These are phyloP conservation scores for Leptinotarsa juncta DNA, from an alignment of 2,888 invertebrate species.

Conservation along the genomic window DNA sequence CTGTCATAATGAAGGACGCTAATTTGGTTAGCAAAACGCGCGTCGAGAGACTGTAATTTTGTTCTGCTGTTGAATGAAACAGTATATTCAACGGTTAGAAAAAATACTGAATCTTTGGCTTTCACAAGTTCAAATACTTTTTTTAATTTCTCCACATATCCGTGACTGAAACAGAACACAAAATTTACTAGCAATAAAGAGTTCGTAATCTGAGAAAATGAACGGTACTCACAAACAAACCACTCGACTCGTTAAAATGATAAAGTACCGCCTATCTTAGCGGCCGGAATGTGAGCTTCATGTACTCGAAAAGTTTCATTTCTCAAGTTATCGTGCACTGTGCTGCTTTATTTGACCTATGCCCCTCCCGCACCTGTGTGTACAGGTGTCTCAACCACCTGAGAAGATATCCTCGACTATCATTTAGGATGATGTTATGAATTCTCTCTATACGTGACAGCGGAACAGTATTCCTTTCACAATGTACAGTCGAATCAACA, in stretches of 20 bases:
- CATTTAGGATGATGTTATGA: conserved; percentile 51
- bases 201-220: conserved; percentile 1
- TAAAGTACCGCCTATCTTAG: conserved; percentile 16
- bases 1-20: no score
- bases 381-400: conserved; percentile 60
- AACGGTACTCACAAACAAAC: conserved; percentile 18
- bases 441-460: conserved; percentile 39
- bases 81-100: no score
- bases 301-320: conserved; percentile 39
- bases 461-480: conserved; percentile 28
- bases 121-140: no score
- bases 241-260: conserved; percentile 18
- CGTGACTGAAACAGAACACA: no score
- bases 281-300: conserved; percentile 35
- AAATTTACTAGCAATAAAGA: background rate
- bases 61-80: no score
- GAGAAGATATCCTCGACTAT: conserved; percentile 50
- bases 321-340: conserved; percentile 44
- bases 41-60: no score
- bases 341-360: conserved; percentile 54
- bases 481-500: conserved; percentile 27
- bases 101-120: no score
- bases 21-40: no score
- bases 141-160: no score
- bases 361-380: conserved; percentile 57